A percentile compares a stretch with the other conserved stretches of the same genome.
Evolutionary conservation across 2,888 invertebrate genomes (phyloP).

Genomic region (Mythimna loreyi): DNA sequence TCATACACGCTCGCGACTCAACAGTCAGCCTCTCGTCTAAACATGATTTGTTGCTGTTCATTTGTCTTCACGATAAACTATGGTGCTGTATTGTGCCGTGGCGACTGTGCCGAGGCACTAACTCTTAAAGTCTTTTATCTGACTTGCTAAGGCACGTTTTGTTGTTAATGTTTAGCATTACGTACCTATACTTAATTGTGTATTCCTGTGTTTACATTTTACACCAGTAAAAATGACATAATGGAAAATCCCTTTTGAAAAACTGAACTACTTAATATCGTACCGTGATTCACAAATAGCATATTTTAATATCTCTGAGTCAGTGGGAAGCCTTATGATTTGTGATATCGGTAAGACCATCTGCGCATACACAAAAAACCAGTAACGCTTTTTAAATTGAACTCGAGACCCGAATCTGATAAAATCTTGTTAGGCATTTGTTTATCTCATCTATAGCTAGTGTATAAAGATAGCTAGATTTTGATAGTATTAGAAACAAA

Average conservation of each 20-base stretch:
- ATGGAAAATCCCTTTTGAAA: neutral
- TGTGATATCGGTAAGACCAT: constrained; percentile 42
- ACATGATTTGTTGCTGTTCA: constrained; percentile 81
- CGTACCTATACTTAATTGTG: constrained; percentile 4
- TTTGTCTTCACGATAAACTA: constrained; percentile 73
- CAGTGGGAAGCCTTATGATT: constrained; percentile 39
- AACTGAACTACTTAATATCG: constrained; percentile 6
- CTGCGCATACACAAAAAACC: constrained; percentile 44
- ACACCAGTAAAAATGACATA: neutral
- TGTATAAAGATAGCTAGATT: neutral
- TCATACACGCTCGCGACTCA: constrained; percentile 61
- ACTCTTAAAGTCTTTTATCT: constrained; percentile 52
- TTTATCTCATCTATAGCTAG: constrained; percentile 21
- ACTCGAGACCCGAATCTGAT: constrained; percentile 26
- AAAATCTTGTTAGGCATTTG: constrained; percentile 31
- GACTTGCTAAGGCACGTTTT: constrained; percentile 39
- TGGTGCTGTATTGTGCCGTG: constrained; percentile 50
- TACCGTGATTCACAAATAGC: neutral
- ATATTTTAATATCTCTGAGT: constrained; percentile 10
- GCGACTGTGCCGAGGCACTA: constrained; percentile 35
- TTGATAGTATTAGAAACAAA: neutral
- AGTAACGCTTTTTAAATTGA: constrained; percentile 29
- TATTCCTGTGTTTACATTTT: constrained; percentile 12
- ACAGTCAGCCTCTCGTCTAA: constrained; percentile 75
- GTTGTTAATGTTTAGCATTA: constrained; percentile 30